Evolutionary conservation across 2,888 invertebrate species (phyloP).

Genomic region (Phragmatobia fuliginosa): DNA sequence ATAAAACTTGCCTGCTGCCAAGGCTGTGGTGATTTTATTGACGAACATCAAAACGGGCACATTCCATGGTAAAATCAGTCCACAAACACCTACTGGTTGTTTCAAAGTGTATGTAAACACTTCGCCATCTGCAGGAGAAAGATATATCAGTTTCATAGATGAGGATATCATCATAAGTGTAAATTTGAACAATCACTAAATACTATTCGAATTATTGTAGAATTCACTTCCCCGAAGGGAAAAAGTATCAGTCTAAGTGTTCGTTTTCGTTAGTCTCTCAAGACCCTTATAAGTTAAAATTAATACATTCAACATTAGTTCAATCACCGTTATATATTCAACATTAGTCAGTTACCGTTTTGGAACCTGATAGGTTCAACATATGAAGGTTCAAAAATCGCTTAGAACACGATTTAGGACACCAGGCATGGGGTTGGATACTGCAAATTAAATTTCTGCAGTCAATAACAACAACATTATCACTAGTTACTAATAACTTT

Average conservation of each 20-base stretch:
- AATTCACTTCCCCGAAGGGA: background rate
- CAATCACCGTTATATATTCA: no score
- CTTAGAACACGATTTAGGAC: no score
- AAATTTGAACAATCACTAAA: background rate
- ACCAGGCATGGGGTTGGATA: no score
- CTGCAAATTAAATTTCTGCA: no score
- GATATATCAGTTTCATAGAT: background rate
- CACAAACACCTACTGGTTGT: slow-evolving; percentile 90
- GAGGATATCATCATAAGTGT: background rate
- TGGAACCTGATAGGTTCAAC: no score
- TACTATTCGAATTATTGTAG: background rate
- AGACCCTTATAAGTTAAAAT: no score
- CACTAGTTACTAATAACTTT: no score
- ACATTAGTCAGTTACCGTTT: no score
- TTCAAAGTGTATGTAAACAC: slow-evolving; percentile 90
- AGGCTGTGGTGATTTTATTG: slow-evolving; percentile 94
- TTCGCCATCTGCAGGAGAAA: slow-evolving; percentile 87
- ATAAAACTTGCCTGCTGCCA: slow-evolving; percentile 77
- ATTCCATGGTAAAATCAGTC: slow-evolving; percentile 96
- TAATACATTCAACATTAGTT: no score
- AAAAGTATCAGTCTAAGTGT: background rate
- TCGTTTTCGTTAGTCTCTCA: no score
- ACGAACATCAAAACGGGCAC: slow-evolving; percentile 95
- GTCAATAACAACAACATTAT: no score
- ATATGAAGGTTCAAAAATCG: no score